phyloP scores from a whole-genome alignment of 2,797 vertebrate species.

The Gambusia yucatana region DNA sequence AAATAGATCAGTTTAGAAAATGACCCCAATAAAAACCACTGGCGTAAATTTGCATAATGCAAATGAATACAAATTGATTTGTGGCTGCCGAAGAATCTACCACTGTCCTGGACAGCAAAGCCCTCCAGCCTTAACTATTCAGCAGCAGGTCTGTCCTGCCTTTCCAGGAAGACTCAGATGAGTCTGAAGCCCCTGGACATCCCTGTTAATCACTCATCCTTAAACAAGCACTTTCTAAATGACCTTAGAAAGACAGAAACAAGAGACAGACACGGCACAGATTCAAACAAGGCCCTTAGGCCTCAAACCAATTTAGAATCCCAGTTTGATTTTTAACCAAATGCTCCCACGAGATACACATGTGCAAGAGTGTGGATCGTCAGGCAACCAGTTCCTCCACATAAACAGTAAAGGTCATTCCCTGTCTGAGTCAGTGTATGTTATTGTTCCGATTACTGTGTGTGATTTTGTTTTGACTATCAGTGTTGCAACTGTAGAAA shows the following conservation, averaged over 20 bases:
- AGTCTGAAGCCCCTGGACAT: conserved; percentile 77
- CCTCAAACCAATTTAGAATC: conserved; percentile 72
- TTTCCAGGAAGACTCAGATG: conserved; percentile 72
- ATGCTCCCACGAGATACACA: conserved; percentile 59
- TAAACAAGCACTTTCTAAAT: conserved; percentile 77
- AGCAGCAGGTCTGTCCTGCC: conserved; percentile 69
- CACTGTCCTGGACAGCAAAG: conserved; percentile 46
- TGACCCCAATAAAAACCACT: conserved; percentile 3
- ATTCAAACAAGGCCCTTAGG: conserved; percentile 72
- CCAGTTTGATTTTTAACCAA: conserved; percentile 73
- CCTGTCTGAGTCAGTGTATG: conserved; percentile 64
- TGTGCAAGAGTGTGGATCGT: conserved; percentile 45
- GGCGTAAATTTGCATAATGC: conserved; percentile 2
- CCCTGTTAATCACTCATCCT: conserved; percentile 79
- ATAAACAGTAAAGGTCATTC: conserved; percentile 75
- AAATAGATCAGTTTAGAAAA: conserved; percentile 26
- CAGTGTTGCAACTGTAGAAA: conserved; percentile 60
- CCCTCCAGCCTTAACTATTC: conserved; percentile 54
- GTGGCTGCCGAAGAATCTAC: conserved; percentile 18
- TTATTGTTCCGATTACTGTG: conserved; percentile 67
- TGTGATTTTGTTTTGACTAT: conserved; percentile 77
- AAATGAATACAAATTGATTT: conserved; percentile 23
- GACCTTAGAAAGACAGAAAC: conserved; percentile 71
- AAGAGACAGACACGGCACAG: conserved; percentile 59
- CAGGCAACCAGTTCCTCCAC: conserved; percentile 67